Evolutionary conservation across 1,140 invertebrate genomes (phyloP).

Genomic region (Drosophila ficusphila): DNA sequence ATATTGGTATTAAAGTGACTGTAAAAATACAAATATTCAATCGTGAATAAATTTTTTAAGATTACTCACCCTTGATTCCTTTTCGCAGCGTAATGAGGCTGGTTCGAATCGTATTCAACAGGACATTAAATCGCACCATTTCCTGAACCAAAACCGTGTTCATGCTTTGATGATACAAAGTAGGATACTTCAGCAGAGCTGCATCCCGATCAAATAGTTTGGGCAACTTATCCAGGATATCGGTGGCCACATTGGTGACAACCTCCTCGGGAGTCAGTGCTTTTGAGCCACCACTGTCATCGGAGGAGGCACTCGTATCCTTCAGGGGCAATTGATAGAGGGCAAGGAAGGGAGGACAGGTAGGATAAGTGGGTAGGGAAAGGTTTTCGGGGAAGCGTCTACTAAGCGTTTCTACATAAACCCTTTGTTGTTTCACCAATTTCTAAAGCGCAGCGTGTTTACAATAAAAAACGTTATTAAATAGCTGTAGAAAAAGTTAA

Average conservation of each 20-base stretch:
- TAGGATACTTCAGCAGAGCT: conserved; percentile 90
- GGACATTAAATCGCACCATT: conserved; percentile 94
- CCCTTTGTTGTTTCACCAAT: conserved; percentile 66
- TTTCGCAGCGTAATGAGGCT: conserved; percentile 93
- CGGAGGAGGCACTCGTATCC: conserved; percentile 83
- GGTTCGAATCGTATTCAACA: conserved; percentile 89
- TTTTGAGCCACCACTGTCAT: conserved; percentile 64
- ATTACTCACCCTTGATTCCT: conserved; percentile 92
- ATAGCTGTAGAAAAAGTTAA: conserved; percentile 11
- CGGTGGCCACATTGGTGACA: conserved; percentile 88
- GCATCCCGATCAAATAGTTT: conserved; percentile 89
- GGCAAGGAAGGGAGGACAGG: conserved; percentile 74
- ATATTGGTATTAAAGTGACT: too few relatives aligned
- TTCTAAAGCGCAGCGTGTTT: conserved; percentile 52
- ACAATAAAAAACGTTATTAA: conserved; percentile 3
- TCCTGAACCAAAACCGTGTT: conserved; percentile 94
- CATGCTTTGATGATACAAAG: conserved; percentile 91
- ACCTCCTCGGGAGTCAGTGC: conserved; percentile 87
- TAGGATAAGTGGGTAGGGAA: conserved; percentile 70
- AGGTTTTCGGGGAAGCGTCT: conserved; percentile 77
- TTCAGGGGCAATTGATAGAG: conserved; percentile 61
- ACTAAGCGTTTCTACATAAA: conserved; percentile 66
- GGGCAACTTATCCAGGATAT: conserved; percentile 91
- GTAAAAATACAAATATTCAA: too few relatives aligned
- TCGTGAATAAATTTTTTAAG: not conserved